phyloP scores from a whole-genome alignment of 2,888 invertebrate species.

The Psylliodes chrysocephalus region DNA sequence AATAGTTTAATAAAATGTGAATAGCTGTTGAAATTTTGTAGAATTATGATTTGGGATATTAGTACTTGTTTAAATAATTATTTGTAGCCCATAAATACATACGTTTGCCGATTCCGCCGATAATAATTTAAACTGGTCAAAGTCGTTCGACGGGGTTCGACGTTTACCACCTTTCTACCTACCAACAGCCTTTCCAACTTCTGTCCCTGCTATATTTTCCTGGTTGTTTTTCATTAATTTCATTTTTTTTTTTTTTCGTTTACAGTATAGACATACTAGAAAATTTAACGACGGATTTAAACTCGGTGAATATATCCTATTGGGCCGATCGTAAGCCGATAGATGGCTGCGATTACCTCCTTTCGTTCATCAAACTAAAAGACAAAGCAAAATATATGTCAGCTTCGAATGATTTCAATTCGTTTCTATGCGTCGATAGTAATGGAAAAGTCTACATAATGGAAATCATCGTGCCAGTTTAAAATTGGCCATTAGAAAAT shows the following conservation, averaged over 20 bases:
- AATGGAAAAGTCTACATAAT: slow-evolving; percentile 71
- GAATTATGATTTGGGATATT: too few relatives aligned
- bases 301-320: slow-evolving; percentile 38
- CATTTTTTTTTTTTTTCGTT: slow-evolving; percentile 12
- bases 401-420: slow-evolving; percentile 64
- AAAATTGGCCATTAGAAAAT: background rate
- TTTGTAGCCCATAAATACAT: too few relatives aligned
- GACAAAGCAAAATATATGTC: slow-evolving; percentile 59
- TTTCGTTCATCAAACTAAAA: slow-evolving; percentile 60
- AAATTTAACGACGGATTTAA: slow-evolving; percentile 17
- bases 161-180: too few relatives aligned
- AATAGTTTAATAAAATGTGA: too few relatives aligned
- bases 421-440: slow-evolving; percentile 72
- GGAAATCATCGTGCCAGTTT: slow-evolving; percentile 56
- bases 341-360: slow-evolving; percentile 53
- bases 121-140: too few relatives aligned
- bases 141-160: too few relatives aligned
- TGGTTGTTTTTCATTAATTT: too few relatives aligned
- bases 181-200: too few relatives aligned
- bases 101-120: too few relatives aligned
- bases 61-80: too few relatives aligned
- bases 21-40: too few relatives aligned
- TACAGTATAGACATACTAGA: slow-evolving; percentile 43
- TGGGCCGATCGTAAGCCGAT: slow-evolving; percentile 36
- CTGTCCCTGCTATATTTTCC: too few relatives aligned